phyloP scores from a whole-genome alignment of 2,113 vertebrate genomes.

The Machaerirhynchus nigripectus region DNA sequence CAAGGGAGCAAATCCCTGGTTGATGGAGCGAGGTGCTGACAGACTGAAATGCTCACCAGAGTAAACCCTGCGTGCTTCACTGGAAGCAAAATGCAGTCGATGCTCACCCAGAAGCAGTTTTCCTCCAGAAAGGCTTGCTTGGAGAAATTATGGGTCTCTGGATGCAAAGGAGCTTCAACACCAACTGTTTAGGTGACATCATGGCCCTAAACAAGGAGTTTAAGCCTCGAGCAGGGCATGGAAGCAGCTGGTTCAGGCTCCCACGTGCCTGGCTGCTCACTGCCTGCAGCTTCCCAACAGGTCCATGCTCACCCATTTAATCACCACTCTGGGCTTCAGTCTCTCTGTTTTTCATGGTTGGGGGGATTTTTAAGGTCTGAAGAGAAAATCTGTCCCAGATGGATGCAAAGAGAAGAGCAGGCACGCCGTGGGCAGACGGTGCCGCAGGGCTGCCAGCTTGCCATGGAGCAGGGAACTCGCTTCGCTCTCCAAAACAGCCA shows the following conservation, averaged over 20 bases:
- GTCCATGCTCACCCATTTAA: neutral
- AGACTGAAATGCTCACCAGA: neutral
- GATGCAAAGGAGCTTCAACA: neutral
- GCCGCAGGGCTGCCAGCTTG: neutral
- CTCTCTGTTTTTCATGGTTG: neutral
- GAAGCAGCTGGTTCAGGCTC: neutral
- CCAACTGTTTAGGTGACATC: neutral
- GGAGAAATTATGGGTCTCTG: neutral
- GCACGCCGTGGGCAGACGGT: neutral
- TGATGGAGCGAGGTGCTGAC: accelerated
- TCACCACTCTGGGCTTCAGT: neutral
- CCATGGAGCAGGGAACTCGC: neutral
- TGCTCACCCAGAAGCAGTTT: neutral
- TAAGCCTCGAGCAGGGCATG: neutral
- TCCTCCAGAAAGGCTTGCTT: neutral
- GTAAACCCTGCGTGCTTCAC: accelerated
- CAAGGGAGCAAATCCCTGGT: neutral
- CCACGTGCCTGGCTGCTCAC: neutral
- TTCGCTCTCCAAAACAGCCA: neutral
- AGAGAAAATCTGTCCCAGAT: neutral
- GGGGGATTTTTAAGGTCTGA: neutral
- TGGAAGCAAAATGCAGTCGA: accelerated
- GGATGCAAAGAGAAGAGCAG: neutral
- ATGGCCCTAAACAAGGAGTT: neutral
- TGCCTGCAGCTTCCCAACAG: neutral